A percentile compares a stretch with the other conserved stretches of the same genome.
Evolutionary conservation across 2,113 vertebrate genomes (phyloP).

Genomic region (Stegastes partitus): DNA sequence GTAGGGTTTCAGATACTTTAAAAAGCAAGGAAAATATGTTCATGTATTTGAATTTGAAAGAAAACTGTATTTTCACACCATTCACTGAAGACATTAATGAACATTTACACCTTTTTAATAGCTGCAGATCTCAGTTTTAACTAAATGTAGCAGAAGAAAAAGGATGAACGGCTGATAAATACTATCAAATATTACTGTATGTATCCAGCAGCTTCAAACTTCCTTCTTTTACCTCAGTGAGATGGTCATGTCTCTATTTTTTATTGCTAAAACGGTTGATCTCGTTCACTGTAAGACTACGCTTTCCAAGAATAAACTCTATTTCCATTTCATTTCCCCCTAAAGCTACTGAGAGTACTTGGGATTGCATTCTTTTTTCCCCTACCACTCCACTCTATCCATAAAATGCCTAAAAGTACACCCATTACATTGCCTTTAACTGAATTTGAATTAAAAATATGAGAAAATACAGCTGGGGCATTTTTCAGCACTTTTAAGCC

Average conservation of each 20-base stretch:
- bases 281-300: not conserved
- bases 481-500: slow-evolving; percentile 55
- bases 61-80: too few relatives aligned
- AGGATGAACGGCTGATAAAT: too few relatives aligned
- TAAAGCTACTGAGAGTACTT: not conserved
- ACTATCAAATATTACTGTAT: too few relatives aligned
- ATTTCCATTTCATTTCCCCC: slow-evolving; percentile 13
- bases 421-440: slow-evolving; percentile 34
- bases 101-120: too few relatives aligned
- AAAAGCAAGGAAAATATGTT: not conserved
- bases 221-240: not conserved
- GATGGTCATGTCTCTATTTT: not conserved
- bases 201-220: not conserved
- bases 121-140: too few relatives aligned
- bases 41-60: not conserved
- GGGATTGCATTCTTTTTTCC: slow-evolving; percentile 5
- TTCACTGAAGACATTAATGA: not conserved
- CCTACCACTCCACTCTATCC: not conserved
- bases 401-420: slow-evolving; percentile 4
- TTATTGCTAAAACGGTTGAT: not conserved
- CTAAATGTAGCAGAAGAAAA: too few relatives aligned
- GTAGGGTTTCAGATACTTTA: not conserved
- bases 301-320: not conserved
- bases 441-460: slow-evolving; percentile 37
- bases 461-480: slow-evolving; percentile 25